phyloP scores from a whole-genome alignment of 2,797 vertebrate species.

The Loriculus beryllinus region DNA sequence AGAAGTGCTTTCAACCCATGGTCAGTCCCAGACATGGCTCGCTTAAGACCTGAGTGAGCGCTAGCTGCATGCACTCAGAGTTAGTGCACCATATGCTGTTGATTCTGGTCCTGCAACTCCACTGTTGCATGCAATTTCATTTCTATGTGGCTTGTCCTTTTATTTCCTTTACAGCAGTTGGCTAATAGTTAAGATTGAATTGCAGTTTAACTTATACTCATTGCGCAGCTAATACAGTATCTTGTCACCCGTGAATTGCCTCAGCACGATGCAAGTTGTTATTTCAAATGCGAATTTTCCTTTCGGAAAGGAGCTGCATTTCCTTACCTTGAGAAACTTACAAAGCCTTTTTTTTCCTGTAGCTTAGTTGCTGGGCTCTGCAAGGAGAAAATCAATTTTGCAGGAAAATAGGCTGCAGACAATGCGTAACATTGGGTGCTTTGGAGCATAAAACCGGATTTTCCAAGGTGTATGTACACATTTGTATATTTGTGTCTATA shows the following conservation, averaged over 20 bases:
- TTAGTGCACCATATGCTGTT: neutral
- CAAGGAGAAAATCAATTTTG: neutral
- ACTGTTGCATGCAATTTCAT: neutral
- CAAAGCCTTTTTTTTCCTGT: neutral
- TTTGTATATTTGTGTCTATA: neutral
- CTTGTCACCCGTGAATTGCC: constrained; percentile 30
- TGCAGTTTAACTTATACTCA: neutral
- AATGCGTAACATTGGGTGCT: neutral
- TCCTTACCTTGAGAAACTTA: constrained; percentile 3
- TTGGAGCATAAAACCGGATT: neutral
- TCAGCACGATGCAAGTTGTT: neutral
- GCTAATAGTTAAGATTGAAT: neutral
- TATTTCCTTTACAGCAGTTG: neutral
- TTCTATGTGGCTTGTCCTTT: neutral
- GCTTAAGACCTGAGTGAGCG: rapidly evolving
- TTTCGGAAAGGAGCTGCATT: neutral
- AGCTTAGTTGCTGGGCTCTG: neutral
- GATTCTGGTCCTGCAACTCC: neutral
- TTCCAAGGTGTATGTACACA: neutral
- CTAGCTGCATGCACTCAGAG: neutral
- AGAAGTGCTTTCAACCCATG: neutral
- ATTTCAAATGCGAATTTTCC: constrained; percentile 22
- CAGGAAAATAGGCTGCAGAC: neutral
- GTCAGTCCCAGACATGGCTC: rapidly evolving
- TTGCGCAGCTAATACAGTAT: neutral